Evolutionary conservation across 1,140 invertebrate species (phyloP).

Genomic region (Bombus soroeensis): DNA sequence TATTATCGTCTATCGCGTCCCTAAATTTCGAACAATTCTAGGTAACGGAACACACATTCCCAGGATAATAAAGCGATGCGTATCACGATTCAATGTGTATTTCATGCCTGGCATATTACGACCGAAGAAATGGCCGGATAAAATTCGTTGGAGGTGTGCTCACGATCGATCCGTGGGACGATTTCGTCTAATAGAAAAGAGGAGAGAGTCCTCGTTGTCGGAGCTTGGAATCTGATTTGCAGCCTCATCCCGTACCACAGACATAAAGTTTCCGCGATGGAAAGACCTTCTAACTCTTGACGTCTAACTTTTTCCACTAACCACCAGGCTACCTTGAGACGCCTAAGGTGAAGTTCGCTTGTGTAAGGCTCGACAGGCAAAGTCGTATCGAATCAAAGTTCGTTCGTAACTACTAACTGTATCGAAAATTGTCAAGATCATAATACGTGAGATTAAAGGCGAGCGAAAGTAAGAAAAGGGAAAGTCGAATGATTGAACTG

Average conservation of each 20-base stretch:
- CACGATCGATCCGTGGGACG: neutral
- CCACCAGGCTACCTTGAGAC: too few species aligned
- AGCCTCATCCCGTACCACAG: neutral
- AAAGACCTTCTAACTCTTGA: neutral
- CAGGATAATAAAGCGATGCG: neutral
- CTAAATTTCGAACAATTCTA: neutral
- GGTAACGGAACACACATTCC: neutral
- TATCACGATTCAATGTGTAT: neutral
- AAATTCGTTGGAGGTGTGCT: conserved; percentile 2
- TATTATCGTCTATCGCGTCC: neutral
- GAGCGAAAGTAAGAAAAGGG: neutral
- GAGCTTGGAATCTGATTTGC: neutral
- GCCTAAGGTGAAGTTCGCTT: neutral
- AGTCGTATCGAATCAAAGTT: neutral
- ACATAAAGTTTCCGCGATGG: neutral
- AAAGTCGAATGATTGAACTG: neutral
- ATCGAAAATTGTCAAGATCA: neutral
- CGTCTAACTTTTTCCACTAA: neutral
- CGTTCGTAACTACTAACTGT: neutral
- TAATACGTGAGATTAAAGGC: neutral
- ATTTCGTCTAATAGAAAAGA: neutral
- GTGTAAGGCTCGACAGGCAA: neutral
- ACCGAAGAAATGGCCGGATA: neutral
- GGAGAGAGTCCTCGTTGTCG: too few species aligned
- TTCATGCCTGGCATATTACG: neutral